Conservation (phyloP, 1,140 invertebrate species). For the Drosophila dunni region DNA sequence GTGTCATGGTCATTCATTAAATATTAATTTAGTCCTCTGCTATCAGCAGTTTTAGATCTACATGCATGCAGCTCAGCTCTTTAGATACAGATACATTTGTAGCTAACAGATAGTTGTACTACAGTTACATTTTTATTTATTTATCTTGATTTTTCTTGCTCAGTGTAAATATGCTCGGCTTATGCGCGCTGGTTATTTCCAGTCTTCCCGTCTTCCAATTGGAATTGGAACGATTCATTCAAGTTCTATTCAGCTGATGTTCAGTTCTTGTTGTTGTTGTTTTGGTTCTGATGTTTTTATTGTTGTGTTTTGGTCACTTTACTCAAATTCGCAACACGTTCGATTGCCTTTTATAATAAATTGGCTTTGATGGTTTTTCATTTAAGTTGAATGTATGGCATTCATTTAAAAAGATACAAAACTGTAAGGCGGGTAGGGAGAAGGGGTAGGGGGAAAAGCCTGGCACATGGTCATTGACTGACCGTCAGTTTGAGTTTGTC, state of each 20-base stretch:
- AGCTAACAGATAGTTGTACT: too few relatives aligned
- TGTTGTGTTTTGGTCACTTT: slow-evolving; percentile 43
- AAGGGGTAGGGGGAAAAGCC: neutral
- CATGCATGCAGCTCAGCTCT: neutral
- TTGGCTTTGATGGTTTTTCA: slow-evolving; percentile 76
- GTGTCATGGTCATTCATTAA: slow-evolving; percentile 4
- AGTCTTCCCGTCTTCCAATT: slow-evolving; percentile 8
- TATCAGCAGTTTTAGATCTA: slow-evolving; percentile 13
- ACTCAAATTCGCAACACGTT: slow-evolving; percentile 72
- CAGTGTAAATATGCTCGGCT: neutral
- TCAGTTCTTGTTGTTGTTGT: slow-evolving; percentile 43
- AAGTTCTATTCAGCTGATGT: slow-evolving; percentile 35
- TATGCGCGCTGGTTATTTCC: slow-evolving; percentile 3
- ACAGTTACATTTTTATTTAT: neutral
- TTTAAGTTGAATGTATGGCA: slow-evolving; percentile 69
- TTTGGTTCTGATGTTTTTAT: slow-evolving; percentile 45
- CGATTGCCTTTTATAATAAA: slow-evolving; percentile 80
- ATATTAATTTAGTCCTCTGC: slow-evolving; percentile 40
- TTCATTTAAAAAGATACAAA: slow-evolving; percentile 32
- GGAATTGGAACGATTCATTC: slow-evolving; percentile 24
- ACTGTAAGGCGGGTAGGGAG: neutral
- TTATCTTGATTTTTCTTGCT: neutral
- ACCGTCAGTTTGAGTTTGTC: slow-evolving; percentile 5
- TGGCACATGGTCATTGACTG: slow-evolving; percentile 44
- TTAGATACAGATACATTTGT: neutral